Evolutionary conservation across 2,797 vertebrate genomes (phyloP).

Genomic region (Menidia menidia): DNA sequence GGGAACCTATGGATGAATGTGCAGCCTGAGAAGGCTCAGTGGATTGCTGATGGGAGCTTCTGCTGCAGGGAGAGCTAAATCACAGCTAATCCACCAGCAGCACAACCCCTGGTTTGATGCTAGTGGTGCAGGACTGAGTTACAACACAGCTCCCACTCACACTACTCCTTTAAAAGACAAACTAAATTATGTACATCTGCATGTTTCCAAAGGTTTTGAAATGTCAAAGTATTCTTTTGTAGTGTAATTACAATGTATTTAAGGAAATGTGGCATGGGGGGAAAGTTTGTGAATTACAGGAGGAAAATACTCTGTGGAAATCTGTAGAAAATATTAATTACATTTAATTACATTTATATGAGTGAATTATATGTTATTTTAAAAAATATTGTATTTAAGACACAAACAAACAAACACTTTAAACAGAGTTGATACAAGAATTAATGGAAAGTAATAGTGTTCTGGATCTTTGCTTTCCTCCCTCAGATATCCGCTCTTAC

Average conservation of each 20-base stretch:
- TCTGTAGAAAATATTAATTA: too few relatives aligned
- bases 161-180: not conserved
- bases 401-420: too few relatives aligned
- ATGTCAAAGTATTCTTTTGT: not conserved
- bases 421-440: too few relatives aligned
- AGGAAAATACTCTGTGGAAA: too few relatives aligned
- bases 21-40: conserved; percentile 43
- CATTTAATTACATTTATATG: too few relatives aligned
- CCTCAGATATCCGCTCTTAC: too few relatives aligned
- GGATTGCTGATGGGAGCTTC: conserved; percentile 41
- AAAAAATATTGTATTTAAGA: too few relatives aligned
- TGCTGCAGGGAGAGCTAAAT: conserved; percentile 46
- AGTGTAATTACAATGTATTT: not conserved
- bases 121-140: conserved; percentile 27
- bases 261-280: not conserved
- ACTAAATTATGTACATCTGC: not conserved
- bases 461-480: too few relatives aligned
- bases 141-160: conserved; percentile 12
- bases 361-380: too few relatives aligned
- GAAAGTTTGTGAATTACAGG: not conserved
- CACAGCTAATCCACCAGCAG: conserved; percentile 47
- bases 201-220: not conserved
- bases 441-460: too few relatives aligned
- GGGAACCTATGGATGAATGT: conserved; percentile 35
- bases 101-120: conserved; percentile 19